Percentiles rank a stretch among this genome's conserved stretches.
These are phyloP conservation scores for Monochamus alternatus DNA, from an alignment of 2,888 invertebrate genomes.

Conservation along the genomic window DNA sequence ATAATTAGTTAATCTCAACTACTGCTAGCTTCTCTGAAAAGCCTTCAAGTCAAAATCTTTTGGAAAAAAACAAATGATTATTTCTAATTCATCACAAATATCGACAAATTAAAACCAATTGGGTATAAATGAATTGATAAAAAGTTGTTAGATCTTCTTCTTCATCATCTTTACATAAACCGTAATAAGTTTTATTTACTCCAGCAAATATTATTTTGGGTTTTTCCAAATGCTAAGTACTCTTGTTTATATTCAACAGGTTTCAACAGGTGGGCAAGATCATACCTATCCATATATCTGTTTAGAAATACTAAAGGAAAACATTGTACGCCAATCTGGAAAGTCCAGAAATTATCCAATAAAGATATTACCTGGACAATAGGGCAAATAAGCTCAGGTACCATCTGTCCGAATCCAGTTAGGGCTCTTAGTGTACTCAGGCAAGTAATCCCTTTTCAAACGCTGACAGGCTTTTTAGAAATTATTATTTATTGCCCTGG, in stretches of 20 bases:
- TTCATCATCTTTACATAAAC: too few relatives aligned
- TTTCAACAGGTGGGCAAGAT: not conserved
- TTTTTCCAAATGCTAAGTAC: too few relatives aligned
- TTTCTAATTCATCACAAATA: too few relatives aligned
- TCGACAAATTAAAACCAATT: too few relatives aligned
- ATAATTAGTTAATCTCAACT: too few relatives aligned
- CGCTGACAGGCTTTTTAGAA: constrained; percentile 4
- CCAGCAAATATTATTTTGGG: not conserved
- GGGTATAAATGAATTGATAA: too few relatives aligned
- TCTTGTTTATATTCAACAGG: not conserved
- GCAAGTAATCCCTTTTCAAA: not conserved
- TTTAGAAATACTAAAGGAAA: not conserved
- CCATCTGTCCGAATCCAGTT: not conserved
- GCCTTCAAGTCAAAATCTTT: too few relatives aligned
- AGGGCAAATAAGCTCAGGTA: constrained; percentile 5
- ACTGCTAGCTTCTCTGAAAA: too few relatives aligned
- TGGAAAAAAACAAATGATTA: too few relatives aligned
- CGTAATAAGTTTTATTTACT: too few relatives aligned
- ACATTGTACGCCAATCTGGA: not conserved
- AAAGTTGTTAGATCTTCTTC: too few relatives aligned
- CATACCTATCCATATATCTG: not conserved
- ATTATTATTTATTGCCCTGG: not conserved
- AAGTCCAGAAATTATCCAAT: constrained; percentile 7
- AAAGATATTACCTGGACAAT: constrained; percentile 7
- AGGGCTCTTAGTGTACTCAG: constrained; percentile 3